Evolutionary conservation across 2,797 vertebrate species (phyloP), one percentile per base, ranked within the genome.

Genomic region (Alosa sapidissima): DNA sequence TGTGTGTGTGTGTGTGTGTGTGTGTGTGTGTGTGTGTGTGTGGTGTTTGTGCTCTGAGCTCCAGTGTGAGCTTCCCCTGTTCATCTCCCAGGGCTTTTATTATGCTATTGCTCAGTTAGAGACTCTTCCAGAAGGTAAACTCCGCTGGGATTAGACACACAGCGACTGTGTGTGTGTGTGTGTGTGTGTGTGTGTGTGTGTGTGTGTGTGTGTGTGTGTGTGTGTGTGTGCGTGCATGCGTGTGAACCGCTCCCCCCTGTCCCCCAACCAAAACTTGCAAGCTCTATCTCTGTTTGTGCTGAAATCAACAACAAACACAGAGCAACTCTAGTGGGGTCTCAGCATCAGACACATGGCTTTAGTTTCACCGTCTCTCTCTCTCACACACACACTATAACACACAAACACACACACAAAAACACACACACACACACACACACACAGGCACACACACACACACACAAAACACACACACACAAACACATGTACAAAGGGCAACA

Each of bases 101-200:
- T 75, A 75, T 75, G 13, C 68, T 45, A 75, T 75, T 14, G 13
- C 33, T 36, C 36, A 75, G 68, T 75, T 75, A 41, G 33, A 75
- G 36, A 11, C 68, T 41, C 33, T 36, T 75, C 68, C 68, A 41
- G 19, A 84, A 84, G 83, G 65, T 84, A 86, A 86, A 86, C 85
- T 82, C 33, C 2, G 5, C 75, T 41, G 68, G 13, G 68, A 75
- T 45, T 45, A 75, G 19, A 41, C 36, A 65, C 60, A 65, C 83
- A 28, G 28, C 28, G 28, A 28, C 9, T 11, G 36, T 36, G 45
- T 41, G 81, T 58, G 55, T 60, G 55, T 60, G 55, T 60, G 58
- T 1, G 21, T 54, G 52, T 41, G 81, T 41, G 33, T 16, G 13
- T 16, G 54, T 55, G 21, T 58, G 55, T 60, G 55, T 60, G 55